Conservation (phyloP, 1,140 invertebrate genomes). For the Mercenaria mercenaria region DNA sequence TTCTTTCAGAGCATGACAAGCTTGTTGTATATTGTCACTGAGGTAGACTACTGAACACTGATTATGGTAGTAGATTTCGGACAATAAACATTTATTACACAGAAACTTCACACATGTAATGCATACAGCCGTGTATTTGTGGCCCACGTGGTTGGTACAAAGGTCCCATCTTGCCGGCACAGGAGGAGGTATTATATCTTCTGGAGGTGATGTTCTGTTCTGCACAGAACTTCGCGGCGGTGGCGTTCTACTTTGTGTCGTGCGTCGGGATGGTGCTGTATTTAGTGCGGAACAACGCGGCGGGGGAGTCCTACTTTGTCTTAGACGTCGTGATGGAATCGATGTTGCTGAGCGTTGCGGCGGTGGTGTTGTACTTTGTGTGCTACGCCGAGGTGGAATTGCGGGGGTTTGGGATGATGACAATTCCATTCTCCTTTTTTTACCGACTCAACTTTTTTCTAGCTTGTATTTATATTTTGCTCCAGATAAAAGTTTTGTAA, state of each 20-base stretch:
- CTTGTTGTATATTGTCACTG: neutral
- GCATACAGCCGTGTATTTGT: conserved; percentile 24
- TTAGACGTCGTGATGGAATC: neutral
- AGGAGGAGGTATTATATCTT: neutral
- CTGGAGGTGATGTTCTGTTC: neutral
- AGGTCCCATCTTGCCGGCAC: conserved; percentile 43
- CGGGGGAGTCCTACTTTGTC: neutral
- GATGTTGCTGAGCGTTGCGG: neutral
- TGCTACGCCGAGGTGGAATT: neutral
- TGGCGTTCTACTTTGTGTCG: neutral
- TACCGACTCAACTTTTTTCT: no score
- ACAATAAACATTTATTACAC: conserved; percentile 12
- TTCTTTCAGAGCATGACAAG: neutral
- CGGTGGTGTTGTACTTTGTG: neutral
- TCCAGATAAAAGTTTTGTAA: no score
- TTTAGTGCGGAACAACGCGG: neutral
- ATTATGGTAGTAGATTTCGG: conserved; percentile 1
- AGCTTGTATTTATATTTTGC: no score
- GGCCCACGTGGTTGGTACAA: neutral
- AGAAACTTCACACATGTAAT: conserved; percentile 36
- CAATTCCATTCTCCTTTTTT: conserved; percentile 5
- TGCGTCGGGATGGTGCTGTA: neutral
- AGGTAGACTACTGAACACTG: conserved; percentile 27
- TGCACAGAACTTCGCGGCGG: neutral
- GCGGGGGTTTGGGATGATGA: neutral